Percentiles rank a stretch among this genome's conserved stretches.
These are phyloP conservation scores for Neoarius graeffei DNA, from an alignment of 2,113 vertebrate species.

Conservation along the genomic window DNA sequence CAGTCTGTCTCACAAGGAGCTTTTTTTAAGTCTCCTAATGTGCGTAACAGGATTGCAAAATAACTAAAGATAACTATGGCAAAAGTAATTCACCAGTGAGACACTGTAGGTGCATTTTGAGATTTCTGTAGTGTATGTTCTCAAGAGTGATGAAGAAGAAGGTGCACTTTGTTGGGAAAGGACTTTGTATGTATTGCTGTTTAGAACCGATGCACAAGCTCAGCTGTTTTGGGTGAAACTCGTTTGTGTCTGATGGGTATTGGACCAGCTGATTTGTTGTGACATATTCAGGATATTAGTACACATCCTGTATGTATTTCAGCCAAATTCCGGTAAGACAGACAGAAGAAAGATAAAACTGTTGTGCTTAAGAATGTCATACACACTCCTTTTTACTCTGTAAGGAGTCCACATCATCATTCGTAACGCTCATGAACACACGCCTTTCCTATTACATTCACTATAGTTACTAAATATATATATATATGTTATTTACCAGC, in stretches of 20 bases:
- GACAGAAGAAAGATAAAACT: neutral
- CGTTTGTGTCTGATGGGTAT: neutral
- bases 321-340: neutral
- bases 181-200: neutral
- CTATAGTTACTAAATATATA: neutral
- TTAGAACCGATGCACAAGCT: neutral
- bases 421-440: neutral
- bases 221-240: neutral
- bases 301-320: neutral
- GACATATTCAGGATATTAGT: neutral
- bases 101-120: neutral
- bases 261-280: neutral
- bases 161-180: neutral
- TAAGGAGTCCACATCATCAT: neutral
- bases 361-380: neutral
- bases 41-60: neutral
- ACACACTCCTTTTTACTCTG: neutral
- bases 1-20: constrained; percentile 1
- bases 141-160: neutral
- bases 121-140: neutral
- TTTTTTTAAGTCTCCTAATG: neutral
- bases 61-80: neutral
- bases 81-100: neutral
- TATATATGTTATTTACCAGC: no score
- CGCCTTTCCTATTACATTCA: neutral